A percentile compares a stretch with the other conserved stretches of the same genome.
Evolutionary conservation across 1,140 invertebrate species (phyloP).

Genomic region (Bombus confusus): DNA sequence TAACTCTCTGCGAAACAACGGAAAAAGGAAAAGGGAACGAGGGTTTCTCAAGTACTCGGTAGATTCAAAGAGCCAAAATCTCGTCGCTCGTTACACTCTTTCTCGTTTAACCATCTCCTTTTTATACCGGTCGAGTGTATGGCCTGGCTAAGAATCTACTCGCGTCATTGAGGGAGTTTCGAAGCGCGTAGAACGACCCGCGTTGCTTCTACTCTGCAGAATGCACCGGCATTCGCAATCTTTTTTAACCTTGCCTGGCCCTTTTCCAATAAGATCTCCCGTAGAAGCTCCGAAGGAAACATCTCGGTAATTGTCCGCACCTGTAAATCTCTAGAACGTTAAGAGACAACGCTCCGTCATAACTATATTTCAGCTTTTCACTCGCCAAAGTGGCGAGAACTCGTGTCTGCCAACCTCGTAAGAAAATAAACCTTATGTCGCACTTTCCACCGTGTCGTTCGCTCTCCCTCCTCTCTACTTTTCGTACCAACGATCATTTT

Average conservation of each 20-base stretch:
- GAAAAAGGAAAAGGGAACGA: too few relatives aligned
- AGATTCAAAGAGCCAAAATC: not conserved
- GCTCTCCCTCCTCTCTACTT: not conserved
- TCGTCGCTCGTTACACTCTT: not conserved
- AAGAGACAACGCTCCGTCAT: not conserved
- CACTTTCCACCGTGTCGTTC: not conserved
- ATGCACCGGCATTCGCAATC: not conserved
- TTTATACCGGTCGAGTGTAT: not conserved
- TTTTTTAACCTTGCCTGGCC: not conserved
- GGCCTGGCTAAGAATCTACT: not conserved
- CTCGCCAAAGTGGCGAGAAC: not conserved
- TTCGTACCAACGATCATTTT: not conserved
- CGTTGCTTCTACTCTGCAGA: not conserved
- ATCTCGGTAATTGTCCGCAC: not conserved
- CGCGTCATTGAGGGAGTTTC: not conserved
- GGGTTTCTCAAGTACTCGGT: not conserved
- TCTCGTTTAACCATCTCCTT: not conserved
- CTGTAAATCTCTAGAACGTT: not conserved
- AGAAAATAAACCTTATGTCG: not conserved
- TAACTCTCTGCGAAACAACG: not conserved
- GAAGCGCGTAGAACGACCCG: not conserved
- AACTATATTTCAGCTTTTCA: not conserved
- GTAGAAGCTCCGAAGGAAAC: not conserved
- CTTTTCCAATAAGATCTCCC: not conserved
- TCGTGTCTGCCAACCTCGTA: not conserved